Evolutionary conservation across 1,140 invertebrate species (phyloP).

Genomic region (Colletes gigas): DNA sequence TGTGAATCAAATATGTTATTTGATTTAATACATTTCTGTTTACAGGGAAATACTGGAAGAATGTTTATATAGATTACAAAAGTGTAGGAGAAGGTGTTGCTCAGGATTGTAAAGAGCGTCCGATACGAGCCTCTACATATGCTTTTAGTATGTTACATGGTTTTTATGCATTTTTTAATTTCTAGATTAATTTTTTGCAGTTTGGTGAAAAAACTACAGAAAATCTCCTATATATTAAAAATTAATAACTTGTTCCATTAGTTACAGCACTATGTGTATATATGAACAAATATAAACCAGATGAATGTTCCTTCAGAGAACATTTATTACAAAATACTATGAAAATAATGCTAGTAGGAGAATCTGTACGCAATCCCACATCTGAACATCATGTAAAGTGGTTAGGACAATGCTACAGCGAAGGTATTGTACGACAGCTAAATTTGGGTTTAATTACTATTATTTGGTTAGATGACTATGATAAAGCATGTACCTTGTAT

Average conservation of each 20-base stretch:
- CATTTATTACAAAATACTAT: slow-evolving; percentile 83
- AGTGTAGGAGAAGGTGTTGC: slow-evolving; percentile 70
- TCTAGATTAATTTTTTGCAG: not conserved
- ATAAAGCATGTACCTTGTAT: slow-evolving; percentile 85
- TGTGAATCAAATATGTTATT: not conserved
- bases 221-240: too few relatives aligned
- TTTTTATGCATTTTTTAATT: too few relatives aligned
- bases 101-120: slow-evolving; percentile 71
- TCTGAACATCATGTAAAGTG: slow-evolving; percentile 85
- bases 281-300: slow-evolving; percentile 84
- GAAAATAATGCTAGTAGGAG: slow-evolving; percentile 85
- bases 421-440: slow-evolving; percentile 84
- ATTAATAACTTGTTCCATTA: slow-evolving; percentile 2
- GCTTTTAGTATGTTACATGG: slow-evolving; percentile 47
- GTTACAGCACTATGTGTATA: slow-evolving; percentile 78
- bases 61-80: slow-evolving; percentile 71
- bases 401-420: slow-evolving; percentile 85
- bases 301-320: slow-evolving; percentile 84
- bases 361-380: slow-evolving; percentile 85
- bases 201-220: not conserved
- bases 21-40: slow-evolving; percentile 18
- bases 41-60: slow-evolving; percentile 70
- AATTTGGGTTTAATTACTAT: slow-evolving; percentile 88
- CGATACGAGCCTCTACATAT: slow-evolving; percentile 64
- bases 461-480: slow-evolving; percentile 88